Evolutionary conservation across 2,888 invertebrate genomes (phyloP).

Genomic region (Phania funesta): DNA sequence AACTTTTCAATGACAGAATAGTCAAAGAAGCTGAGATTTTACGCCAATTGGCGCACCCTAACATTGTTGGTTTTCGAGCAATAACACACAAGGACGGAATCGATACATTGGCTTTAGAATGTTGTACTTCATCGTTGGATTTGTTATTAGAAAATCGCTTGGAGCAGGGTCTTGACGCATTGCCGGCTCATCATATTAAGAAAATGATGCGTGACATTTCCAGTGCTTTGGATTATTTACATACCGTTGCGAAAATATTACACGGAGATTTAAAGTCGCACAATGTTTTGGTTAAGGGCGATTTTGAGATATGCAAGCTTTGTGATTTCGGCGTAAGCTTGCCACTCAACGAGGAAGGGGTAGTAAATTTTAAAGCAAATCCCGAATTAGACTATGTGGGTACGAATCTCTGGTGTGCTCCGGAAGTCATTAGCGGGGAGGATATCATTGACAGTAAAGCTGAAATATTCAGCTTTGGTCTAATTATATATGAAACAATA

Average conservation of each 20-base stretch:
- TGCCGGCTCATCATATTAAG: conserved; percentile 84
- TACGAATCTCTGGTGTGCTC: conserved; percentile 89
- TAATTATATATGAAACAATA: conserved; percentile 91
- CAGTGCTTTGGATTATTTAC: conserved; percentile 88
- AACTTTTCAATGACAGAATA: conserved; percentile 82
- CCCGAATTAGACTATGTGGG: conserved; percentile 84
- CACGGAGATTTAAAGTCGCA: conserved; percentile 93
- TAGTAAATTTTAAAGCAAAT: conserved; percentile 82
- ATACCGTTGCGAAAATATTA: conserved; percentile 85
- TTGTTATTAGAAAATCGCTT: conserved; percentile 86
- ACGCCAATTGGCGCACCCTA: conserved; percentile 86
- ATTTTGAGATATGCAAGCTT: conserved; percentile 88
- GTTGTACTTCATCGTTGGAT: conserved; percentile 86
- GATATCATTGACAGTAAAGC: conserved; percentile 85
- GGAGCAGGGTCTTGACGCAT: conserved; percentile 83
- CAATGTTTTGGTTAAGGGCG: conserved; percentile 88
- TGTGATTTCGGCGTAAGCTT: conserved; percentile 93
- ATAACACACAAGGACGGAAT: conserved; percentile 78
- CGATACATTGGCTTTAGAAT: conserved; percentile 89
- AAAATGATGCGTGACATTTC: conserved; percentile 86
- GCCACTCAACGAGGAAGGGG: conserved; percentile 85
- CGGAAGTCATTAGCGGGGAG: conserved; percentile 85
- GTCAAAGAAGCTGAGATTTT: conserved; percentile 87
- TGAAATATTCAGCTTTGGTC: conserved; percentile 90
- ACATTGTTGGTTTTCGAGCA: conserved; percentile 89